phyloP scores from a whole-genome alignment of 2,888 invertebrate genomes.

The Acanthoscelides obtectus region DNA sequence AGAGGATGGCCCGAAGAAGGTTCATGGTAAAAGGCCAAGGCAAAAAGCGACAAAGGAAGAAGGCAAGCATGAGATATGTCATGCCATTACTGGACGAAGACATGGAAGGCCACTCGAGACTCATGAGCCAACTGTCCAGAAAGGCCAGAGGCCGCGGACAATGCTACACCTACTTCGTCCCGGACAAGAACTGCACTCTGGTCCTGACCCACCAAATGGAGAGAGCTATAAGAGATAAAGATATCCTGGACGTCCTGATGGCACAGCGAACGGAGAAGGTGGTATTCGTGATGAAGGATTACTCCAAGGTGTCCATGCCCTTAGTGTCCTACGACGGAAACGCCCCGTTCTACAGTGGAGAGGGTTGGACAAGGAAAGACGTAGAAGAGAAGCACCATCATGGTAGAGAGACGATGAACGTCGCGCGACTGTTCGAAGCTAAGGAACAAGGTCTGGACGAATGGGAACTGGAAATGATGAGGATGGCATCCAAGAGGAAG shows the following conservation, averaged over 20 bases:
- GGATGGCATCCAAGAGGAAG: constrained; percentile 39
- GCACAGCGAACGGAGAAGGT: constrained; percentile 71
- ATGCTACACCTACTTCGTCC: constrained; percentile 67
- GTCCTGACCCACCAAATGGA: constrained; percentile 70
- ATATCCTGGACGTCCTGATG: constrained; percentile 70
- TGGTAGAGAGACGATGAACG: constrained; percentile 46
- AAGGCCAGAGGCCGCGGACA: constrained; percentile 55
- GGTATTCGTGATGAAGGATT: constrained; percentile 64
- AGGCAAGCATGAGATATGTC: constrained; percentile 38
- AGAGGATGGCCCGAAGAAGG: constrained; percentile 34
- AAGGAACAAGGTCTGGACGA: constrained; percentile 42
- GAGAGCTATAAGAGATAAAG: constrained; percentile 71
- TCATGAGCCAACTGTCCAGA: constrained; percentile 49
- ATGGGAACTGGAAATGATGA: constrained; percentile 44
- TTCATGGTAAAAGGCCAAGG: constrained; percentile 41
- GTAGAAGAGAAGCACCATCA: constrained; percentile 47
- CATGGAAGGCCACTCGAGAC: constrained; percentile 38
- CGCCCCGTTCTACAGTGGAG: constrained; percentile 61
- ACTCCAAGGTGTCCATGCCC: constrained; percentile 66
- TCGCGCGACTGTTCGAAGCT: constrained; percentile 58
- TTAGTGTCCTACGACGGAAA: constrained; percentile 38
- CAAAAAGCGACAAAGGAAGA: constrained; percentile 40
- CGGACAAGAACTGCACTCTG: constrained; percentile 66
- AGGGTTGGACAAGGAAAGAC: constrained; percentile 64
- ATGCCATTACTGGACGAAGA: constrained; percentile 41